Evolutionary conservation across 2,888 invertebrate genomes (phyloP), one percentile per base, ranked within the genome.

Genomic region (Thecocarcelia acutangulata): DNA sequence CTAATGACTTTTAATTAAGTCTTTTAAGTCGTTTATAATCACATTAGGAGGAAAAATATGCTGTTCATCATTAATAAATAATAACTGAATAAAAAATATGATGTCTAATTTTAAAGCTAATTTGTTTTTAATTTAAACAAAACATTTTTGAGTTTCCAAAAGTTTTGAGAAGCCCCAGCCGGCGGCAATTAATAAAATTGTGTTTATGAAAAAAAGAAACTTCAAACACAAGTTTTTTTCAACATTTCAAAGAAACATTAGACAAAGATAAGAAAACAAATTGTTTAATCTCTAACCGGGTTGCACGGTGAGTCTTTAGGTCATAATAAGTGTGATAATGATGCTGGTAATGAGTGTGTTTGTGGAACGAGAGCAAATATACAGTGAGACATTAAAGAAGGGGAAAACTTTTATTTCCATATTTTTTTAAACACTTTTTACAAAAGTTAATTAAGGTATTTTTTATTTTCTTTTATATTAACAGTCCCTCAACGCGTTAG

Each of bases 321-420:
- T 48, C 28, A 58, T 64, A 70, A 70, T 70, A 70, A 70, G 33
- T 33, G 42, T 58, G 21, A 77, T 63, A 77, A 70, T 59, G 56
- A 64, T 56, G 19, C 56, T 28, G 33, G 19, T 24, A 1, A 50
- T n/a, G 17, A 12, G n/a, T 5, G 3, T 37, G 3, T 33, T 54
- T 33, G 17, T 19, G 54, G 6, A 37, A 17, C 13, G 33, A n/a
- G 12, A n/a, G 44, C 28, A 54, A 66, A 8, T 37, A n/a, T n/a
- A n/a, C n/a, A 17, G 9, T 5, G 42, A 59, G 24, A 42, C 9
- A 3, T 24, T 24, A 33, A 33, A 33, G 33, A 33, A 33, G 8
- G 8, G 1, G 33, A 33, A 33, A 33, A n/a, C n/a, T n/a, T n/a
- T n/a, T n/a, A n/a, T n/a, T n/a, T n/a, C n/a, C n/a, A n/a, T n/a